Conservation (phyloP, 2,888 invertebrate genomes). For the Linnaemya tessellans region DNA sequence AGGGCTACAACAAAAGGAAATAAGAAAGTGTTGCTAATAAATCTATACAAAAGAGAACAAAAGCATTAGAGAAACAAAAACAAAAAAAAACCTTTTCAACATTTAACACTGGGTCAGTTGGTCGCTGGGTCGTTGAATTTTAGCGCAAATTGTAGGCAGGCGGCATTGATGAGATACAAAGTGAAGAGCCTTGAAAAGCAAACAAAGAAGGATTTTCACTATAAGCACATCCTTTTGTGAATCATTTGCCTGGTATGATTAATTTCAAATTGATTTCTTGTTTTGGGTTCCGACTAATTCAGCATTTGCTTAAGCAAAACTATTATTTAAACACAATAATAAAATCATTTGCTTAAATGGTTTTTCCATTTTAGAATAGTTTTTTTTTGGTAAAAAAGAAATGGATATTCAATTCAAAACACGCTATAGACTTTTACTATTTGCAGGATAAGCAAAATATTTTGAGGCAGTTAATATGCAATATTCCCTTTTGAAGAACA, state of each 20-base stretch:
- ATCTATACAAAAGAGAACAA: slow-evolving; percentile 34
- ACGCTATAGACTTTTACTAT: no score
- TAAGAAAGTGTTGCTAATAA: slow-evolving; percentile 48
- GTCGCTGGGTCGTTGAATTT: slow-evolving; percentile 57
- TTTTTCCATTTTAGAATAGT: no score
- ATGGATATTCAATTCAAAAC: no score
- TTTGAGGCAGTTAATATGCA: no score
- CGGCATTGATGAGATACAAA: slow-evolving; percentile 23
- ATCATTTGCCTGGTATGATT: slow-evolving; percentile 67
- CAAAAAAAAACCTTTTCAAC: slow-evolving; percentile 38
- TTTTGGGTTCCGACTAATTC: slow-evolving; percentile 1
- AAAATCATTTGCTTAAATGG: background rate
- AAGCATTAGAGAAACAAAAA: slow-evolving; percentile 14
- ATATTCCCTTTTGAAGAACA: no score
- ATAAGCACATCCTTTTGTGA: slow-evolving; percentile 46
- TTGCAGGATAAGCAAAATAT: no score
- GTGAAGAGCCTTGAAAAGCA: slow-evolving; percentile 12
- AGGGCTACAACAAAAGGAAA: slow-evolving; percentile 6
- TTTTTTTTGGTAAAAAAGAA: no score
- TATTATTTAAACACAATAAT: background rate
- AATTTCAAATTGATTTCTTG: slow-evolving; percentile 46
- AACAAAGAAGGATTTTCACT: slow-evolving; percentile 15
- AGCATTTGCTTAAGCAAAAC: slow-evolving; percentile 1
- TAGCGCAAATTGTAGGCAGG: slow-evolving; percentile 3
- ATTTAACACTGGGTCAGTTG: slow-evolving; percentile 61